Conservation (phyloP, 2,797 vertebrate genomes). For the Neoniphon sammara region DNA sequence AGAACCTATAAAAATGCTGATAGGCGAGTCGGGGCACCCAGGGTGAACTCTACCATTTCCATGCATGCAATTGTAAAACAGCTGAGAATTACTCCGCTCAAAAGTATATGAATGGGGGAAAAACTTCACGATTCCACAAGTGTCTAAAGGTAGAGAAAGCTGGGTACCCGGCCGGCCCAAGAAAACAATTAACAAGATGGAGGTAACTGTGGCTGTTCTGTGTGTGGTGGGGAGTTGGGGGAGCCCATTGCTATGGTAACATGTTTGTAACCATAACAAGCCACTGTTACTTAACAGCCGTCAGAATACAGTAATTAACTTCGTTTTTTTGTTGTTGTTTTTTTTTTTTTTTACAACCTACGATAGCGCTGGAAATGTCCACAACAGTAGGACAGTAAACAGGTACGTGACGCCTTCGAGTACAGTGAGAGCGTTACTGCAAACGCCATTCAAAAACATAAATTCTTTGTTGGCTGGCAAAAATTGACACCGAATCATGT, state of each 20-base stretch:
- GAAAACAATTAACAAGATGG: constrained; percentile 22
- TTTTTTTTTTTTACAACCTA: too few species aligned
- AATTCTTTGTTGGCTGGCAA: too few species aligned
- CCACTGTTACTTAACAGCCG: background rate
- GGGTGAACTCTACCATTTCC: background rate
- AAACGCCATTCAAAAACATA: too few species aligned
- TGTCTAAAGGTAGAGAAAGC: constrained; percentile 37
- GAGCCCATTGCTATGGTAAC: constrained; percentile 56
- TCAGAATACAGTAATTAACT: background rate
- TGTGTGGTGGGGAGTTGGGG: constrained; percentile 24
- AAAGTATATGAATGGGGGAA: background rate
- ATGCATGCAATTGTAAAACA: background rate
- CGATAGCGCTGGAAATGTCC: too few species aligned
- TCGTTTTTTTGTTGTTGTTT: too few species aligned
- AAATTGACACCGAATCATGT: too few species aligned
- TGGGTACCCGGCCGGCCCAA: constrained; percentile 17
- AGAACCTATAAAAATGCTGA: background rate
- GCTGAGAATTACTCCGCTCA: background rate
- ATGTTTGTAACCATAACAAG: too few species aligned
- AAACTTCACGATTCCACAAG: background rate
- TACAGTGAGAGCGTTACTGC: too few species aligned
- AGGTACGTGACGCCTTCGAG: too few species aligned
- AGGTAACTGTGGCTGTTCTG: background rate
- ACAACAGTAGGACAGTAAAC: too few species aligned
- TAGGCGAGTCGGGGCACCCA: background rate